Evolutionary conservation across 1,140 invertebrate species (phyloP), one percentile per base, ranked within the genome.

Genomic region (Pseudomyrmex gracilis): DNA sequence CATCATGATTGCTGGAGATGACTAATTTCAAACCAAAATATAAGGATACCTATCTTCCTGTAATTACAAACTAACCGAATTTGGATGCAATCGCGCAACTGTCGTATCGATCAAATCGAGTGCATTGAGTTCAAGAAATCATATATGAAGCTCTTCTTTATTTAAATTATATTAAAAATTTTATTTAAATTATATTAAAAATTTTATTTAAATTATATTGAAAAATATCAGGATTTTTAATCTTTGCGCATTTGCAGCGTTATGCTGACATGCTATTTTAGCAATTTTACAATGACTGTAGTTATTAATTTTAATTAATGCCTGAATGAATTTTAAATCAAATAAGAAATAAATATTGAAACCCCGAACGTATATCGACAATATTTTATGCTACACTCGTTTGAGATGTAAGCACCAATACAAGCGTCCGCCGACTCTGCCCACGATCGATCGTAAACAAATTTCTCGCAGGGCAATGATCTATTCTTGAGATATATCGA

Each of bases 361-460:
- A 85, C 2, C 24, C 2, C 24, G 22, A 3, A 63, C 9, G 22
- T 22, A 71, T 45, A 43, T 0, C 0, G n/a, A 0, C 47, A 51
- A 12, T 51, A 13, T 51, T 64, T 58, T 47, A 51, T 55, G 15
- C 7, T 20, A 20, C 2, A 51, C 8, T 49, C 1, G 13, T 51
- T 34, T 34, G 34, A 34, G 34, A 34, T 17, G 20, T 20, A 22
- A 24, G 22, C 57, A 51, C 10, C 17, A 51, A 53, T 17, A 12
- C 58, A 12, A 53, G 7, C 15, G 74, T 53, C 60, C 13, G 7
- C 34, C 67, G 17, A 70, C 15, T 15, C 20, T 78, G 53, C 15
- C 17, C 53, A 22, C 47, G 67, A 74, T 85, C 15, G 68, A 86
- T 73, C 66, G 57, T 86, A 86, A 86, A 73, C 85, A 86, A 86